A percentile compares a stretch with the other conserved stretches of the same genome.
These are phyloP conservation scores for Phallusia fumigata DNA, from an alignment of 23 tunicate species.

Conservation along the genomic window DNA sequence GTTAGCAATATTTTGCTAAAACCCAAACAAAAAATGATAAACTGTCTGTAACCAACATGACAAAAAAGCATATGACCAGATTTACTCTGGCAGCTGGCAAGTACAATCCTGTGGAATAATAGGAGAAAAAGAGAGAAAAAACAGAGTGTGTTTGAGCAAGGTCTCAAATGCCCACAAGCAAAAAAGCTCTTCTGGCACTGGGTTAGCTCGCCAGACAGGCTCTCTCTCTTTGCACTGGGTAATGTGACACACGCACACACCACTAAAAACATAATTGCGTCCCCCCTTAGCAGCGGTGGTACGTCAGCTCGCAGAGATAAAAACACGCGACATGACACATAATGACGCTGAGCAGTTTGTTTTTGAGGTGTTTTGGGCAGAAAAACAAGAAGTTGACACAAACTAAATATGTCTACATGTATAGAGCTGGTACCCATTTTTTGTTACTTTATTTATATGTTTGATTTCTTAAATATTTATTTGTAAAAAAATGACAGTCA, in stretches of 20 bases:
- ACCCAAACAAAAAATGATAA: too few species aligned
- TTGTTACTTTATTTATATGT: too few species aligned
- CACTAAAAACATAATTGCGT: constrained; percentile 8
- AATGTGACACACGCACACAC: background rate
- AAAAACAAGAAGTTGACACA: too few species aligned
- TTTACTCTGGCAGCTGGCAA: background rate
- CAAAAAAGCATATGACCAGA: too few species aligned
- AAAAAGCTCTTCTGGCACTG: background rate
- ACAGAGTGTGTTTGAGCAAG: background rate
- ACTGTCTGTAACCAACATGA: too few species aligned
- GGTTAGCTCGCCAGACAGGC: background rate
- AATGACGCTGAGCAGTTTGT: background rate
- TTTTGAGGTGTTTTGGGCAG: too few species aligned
- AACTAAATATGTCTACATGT: too few species aligned
- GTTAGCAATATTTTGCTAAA: too few species aligned
- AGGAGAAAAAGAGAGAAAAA: background rate
- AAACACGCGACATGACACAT: background rate
- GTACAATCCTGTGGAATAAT: background rate
- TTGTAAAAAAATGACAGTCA: too few species aligned
- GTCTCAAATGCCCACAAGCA: background rate
- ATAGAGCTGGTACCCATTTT: too few species aligned
- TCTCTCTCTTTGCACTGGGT: background rate
- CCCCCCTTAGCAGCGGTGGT: background rate
- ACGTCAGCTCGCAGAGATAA: background rate
- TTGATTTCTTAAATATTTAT: too few species aligned